Percentiles rank a stretch among this genome's conserved stretches.
Evolutionary conservation across 1,140 invertebrate genomes (phyloP).

Genomic region (Proctacanthus coquilletti): DNA sequence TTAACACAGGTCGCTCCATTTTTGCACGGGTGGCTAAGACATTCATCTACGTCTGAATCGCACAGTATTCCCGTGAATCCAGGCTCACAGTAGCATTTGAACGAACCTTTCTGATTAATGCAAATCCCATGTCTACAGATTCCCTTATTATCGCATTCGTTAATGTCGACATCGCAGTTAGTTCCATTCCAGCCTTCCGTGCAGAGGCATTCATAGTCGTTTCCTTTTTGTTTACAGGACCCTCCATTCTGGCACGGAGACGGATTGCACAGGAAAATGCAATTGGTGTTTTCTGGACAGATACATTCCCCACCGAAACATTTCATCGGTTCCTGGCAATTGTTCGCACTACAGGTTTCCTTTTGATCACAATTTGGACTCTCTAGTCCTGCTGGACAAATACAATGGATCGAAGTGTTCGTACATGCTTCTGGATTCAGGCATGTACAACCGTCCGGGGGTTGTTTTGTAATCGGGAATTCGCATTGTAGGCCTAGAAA

Average conservation of each 20-base stretch:
- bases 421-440: conserved; percentile 54
- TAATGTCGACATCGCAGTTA: conserved; percentile 55
- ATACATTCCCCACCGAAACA: conserved; percentile 48
- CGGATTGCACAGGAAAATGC: conserved; percentile 33
- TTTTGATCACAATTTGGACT: conserved; percentile 63
- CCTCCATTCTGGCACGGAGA: conserved; percentile 51
- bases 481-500: too few relatives aligned
- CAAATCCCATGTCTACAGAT: conserved; percentile 74
- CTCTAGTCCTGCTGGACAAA: conserved; percentile 51
- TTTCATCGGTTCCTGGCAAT: conserved; percentile 38
- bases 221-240: conserved; percentile 36
- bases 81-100: conserved; percentile 72
- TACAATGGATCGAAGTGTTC: conserved; percentile 59
- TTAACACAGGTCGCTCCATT: conserved; percentile 80
- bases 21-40: conserved; percentile 71
- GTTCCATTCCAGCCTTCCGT: conserved; percentile 55
- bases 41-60: conserved; percentile 74
- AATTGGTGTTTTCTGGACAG: conserved; percentile 25
- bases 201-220: conserved; percentile 64
- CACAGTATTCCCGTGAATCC: conserved; percentile 72
- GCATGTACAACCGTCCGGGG: conserved; percentile 44
- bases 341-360: conserved; percentile 40
- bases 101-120: conserved; percentile 57
- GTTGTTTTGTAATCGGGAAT: too few relatives aligned
- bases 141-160: conserved; percentile 52